Evolutionary conservation across 2,888 invertebrate genomes (phyloP), one percentile per base, ranked within the genome.

Genomic region (Trimorus sp.): DNA sequence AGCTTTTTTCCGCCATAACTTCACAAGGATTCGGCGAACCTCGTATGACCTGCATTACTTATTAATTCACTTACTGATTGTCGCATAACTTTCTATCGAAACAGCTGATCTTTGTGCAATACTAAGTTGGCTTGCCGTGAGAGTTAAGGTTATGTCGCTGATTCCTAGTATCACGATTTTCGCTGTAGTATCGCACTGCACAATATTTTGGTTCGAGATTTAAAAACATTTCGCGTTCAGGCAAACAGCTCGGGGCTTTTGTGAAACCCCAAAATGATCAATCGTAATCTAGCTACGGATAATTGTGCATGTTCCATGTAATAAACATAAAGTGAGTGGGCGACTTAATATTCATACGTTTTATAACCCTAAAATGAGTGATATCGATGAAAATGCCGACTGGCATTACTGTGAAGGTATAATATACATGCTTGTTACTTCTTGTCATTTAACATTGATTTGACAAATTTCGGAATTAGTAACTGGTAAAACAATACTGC

Each of bases 141-240:
- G 12, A 70, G 15, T 60, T 70, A 51, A 68, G 68, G 66, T 75
- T 66, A 75, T 75, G 59, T 26, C 26, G 26, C 37, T 48, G 14
- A 3, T 56, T 14, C 14, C 14, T 12, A 51, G 16, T 40, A 45
- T 12, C n/a, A 53, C 45, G 11, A 59, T 45, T 62, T 62, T 15
- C 40, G 37, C 66, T 66, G 14, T 48, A 40, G 26, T 51, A 45
- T 14, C n/a, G n/a, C 2, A 40, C 45, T 16, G 15, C 69, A 75
- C 74, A 78, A 78, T 82, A 77, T 82, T 82, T 78, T 78, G 78
- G 38, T 74, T 69, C 37, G 26, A 48, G 38, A 63, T 58, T 73
- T 16, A 81, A 73, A 71, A 73, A 81, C 69, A 81, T 16, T 16
- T 68, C n/a, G 70, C 60, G 82, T 79, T 14, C 58, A 69, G 36